Base-by-base conservation (phyloP, 2,797 vertebrate species). In the Chelmon rostratus region DNA sequence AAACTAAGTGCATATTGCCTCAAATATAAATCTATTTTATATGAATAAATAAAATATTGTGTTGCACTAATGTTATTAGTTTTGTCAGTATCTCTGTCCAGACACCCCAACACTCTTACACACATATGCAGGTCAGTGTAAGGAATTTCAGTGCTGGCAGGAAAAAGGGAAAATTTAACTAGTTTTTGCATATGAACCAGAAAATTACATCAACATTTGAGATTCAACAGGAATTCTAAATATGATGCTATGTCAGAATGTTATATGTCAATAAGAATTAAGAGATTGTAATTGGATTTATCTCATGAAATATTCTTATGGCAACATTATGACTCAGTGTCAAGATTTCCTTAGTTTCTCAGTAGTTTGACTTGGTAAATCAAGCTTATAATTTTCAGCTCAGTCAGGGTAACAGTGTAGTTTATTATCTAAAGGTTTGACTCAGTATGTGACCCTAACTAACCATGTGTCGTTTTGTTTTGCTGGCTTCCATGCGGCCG, bases 11-110 rank as follows among this genome's bases (percentile, higher is more conserved):
- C 25, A 38, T 31, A 19, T 42, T 23, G 28, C 54, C 37, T 78
- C 33, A 38, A 12, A 57, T 23, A 37, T 49, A 1, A 54, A 54
- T 52, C 3, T 56, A 44, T 81, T 86, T 77, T 83, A 68, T 83
- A 64, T 75, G 16, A 87, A 88, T 88, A 87, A 88, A 89, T 52
- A 3, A 47, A 31, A 16, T 18, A 11, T 1, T 53, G 5, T 50
- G 18, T 79, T 76, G 42, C 66, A 63, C 49, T 67, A 6, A 54
- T 49, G 21, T 49, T 31, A 15, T 40, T 42, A 23, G 3, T 52
- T 7, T 8, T 11, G 38, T 66, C 18, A 68, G 25, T 25, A 3
- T 57, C 2, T 54, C 9, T 37, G 11, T 50, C n/a, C 2, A 40
- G 13, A 38, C 13, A 23, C 62, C 12, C 31, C n/a, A 49, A 35